Evolutionary conservation across 2,888 invertebrate species (phyloP).

Genomic region (Drosophila macrospina): DNA sequence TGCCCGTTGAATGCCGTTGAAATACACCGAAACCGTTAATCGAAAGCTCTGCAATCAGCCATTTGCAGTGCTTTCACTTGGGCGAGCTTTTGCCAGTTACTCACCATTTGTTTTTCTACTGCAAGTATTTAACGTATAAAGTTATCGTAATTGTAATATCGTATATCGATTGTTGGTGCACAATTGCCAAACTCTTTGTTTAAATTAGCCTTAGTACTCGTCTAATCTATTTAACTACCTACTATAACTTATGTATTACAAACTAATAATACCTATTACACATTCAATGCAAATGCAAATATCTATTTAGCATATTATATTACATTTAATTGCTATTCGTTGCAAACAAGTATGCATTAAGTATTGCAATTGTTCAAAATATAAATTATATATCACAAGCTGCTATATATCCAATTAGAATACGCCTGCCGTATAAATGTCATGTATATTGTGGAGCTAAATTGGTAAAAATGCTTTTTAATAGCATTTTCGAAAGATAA

Average conservation of each 20-base stretch:
- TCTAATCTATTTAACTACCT: constrained; percentile 10
- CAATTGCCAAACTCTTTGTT: constrained; percentile 39
- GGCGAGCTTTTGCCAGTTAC: constrained; percentile 15
- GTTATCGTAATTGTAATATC: constrained; percentile 27
- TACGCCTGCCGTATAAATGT: too few species aligned
- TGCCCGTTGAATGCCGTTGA: not conserved
- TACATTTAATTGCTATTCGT: constrained; percentile 6
- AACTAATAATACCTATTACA: not conserved
- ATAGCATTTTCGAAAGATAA: constrained; percentile 30
- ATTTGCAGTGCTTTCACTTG: constrained; percentile 47
- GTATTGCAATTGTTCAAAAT: constrained; percentile 15
- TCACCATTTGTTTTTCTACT: constrained; percentile 20
- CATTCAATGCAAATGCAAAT: constrained; percentile 5
- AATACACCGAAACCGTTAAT: too few species aligned
- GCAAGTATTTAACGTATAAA: constrained; percentile 36
- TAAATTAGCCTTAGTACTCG: constrained; percentile 27
- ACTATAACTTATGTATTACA: not conserved
- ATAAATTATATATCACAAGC: constrained; percentile 3
- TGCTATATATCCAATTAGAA: constrained; percentile 7
- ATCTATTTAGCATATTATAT: constrained; percentile 1
- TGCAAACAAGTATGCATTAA: constrained; percentile 24
- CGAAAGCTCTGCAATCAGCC: constrained; percentile 59
- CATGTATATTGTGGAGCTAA: constrained; percentile 43
- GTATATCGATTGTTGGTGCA: constrained; percentile 41
- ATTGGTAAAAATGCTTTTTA: constrained; percentile 78